Evolutionary conservation across 1,140 invertebrate genomes (phyloP).

Genomic region (Drosophila busckii): DNA sequence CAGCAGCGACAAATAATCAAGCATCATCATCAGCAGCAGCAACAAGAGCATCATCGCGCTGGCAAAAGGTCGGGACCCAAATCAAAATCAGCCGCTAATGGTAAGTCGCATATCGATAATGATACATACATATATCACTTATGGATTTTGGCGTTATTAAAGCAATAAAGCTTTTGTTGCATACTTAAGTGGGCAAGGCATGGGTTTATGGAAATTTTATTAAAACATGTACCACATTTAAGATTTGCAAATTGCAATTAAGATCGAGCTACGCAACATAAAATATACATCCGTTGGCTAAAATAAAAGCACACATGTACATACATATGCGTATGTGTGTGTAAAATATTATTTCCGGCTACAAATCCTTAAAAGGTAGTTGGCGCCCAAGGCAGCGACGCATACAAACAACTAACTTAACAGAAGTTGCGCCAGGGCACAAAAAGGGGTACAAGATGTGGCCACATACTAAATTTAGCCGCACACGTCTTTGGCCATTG

Average conservation of each 20-base stretch:
- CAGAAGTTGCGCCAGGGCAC: conserved; percentile 13
- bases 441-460: no score
- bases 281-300: no score
- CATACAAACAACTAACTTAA: conserved; percentile 30
- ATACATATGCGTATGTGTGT: no score
- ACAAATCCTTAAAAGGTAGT: conserved; percentile 29
- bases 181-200: conserved; percentile 5
- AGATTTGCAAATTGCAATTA: conserved; percentile 23
- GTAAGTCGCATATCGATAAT: not conserved
- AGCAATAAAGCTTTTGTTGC: not conserved
- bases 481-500: conserved; percentile 5
- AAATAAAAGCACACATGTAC: conserved; percentile 20
- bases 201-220: not conserved
- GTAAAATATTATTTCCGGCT: conserved; percentile 31
- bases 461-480: conserved; percentile 23
- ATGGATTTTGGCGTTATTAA: not conserved
- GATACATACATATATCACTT: not conserved
- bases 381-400: conserved; percentile 24
- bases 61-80: conserved; percentile 32
- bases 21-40: conserved; percentile 36
- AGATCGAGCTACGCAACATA: no score
- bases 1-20: conserved; percentile 29
- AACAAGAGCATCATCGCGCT: conserved; percentile 24
- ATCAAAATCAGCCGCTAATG: conserved; percentile 30
- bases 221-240: conserved; percentile 4